Conservation (phyloP, 2,888 invertebrate genomes). For the Calameuta pallipes region DNA sequence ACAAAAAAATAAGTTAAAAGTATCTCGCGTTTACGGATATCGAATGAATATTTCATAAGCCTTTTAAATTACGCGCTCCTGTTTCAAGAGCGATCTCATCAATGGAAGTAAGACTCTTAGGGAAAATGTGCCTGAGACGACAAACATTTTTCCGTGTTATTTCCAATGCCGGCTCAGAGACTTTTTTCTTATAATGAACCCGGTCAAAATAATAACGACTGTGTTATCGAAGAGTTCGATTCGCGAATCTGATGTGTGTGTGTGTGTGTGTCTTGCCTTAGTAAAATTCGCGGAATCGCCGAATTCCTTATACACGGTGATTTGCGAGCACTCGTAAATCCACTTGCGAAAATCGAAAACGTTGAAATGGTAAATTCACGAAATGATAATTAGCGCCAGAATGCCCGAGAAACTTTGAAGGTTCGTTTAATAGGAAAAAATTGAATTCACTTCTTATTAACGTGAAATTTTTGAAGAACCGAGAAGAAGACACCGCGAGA, state of each 20-base stretch:
- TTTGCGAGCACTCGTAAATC: background rate
- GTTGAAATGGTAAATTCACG: no score
- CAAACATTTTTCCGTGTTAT: no score
- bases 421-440: background rate
- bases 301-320: background rate
- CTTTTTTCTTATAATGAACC: background rate
- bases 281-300: background rate
- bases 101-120: background rate
- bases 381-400: no score
- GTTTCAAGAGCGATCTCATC: background rate
- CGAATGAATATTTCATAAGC: background rate
- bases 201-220: background rate
- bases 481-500: no score
- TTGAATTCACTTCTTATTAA: slow-evolving; percentile 12
- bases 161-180: no score
- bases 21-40: background rate
- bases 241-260: background rate
- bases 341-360: background rate
- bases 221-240: background rate
- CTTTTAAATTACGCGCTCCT: background rate
- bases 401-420: no score
- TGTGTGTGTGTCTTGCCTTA: no score
- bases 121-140: no score
- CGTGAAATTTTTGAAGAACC: slow-evolving; percentile 12
- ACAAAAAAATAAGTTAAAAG: background rate